These are phyloP conservation scores for Aromia moschata DNA, from an alignment of 2,888 invertebrate genomes.

Conservation along the genomic window DNA sequence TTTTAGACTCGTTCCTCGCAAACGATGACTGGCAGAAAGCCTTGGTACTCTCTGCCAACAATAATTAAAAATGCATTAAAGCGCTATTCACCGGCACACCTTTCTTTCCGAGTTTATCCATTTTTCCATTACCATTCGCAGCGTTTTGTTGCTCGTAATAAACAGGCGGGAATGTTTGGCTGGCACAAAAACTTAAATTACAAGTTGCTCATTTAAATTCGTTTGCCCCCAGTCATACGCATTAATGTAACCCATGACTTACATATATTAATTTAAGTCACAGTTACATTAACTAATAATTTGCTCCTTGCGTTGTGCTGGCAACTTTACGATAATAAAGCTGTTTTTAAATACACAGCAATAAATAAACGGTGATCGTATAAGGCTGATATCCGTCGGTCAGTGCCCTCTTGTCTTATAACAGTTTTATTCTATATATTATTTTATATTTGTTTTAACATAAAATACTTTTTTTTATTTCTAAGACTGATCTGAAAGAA, in stretches of 20 bases:
- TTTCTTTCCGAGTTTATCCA: background rate
- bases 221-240: constrained; percentile 10
- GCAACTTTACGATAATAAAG: constrained; percentile 16
- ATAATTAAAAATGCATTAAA: background rate
- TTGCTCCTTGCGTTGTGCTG: constrained; percentile 14
- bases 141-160: constrained; percentile 8
- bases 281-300: constrained; percentile 20
- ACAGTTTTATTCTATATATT: too few species aligned
- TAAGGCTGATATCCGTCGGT: background rate
- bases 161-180: constrained; percentile 6
- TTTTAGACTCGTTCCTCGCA: background rate
- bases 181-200: constrained; percentile 16
- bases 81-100: background rate
- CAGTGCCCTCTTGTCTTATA: too few species aligned
- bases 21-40: background rate
- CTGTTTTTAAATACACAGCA: constrained; percentile 17
- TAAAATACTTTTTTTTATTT: too few species aligned
- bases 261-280: constrained; percentile 13
- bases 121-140: constrained; percentile 1
- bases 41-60: background rate
- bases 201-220: constrained; percentile 18
- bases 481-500: too few species aligned
- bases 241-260: constrained; percentile 2
- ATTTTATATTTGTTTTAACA: too few species aligned
- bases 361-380: constrained; percentile 7